Evolutionary conservation across 2,888 invertebrate genomes (phyloP).

Genomic region (Lycophotia porphyrea): DNA sequence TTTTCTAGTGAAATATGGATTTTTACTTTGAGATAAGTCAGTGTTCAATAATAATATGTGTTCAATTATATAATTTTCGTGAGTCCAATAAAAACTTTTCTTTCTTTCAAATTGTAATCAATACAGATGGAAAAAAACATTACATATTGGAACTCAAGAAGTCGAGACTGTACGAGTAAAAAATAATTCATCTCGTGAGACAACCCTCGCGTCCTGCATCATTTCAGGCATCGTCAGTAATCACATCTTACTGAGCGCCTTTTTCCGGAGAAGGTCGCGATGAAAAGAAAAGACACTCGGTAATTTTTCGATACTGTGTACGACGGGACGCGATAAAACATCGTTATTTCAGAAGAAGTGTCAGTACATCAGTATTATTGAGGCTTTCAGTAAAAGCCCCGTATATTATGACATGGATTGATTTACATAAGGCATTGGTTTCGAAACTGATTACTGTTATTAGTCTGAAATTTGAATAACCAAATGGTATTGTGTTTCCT

Average conservation of each 20-base stretch:
- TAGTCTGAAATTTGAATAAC: slow-evolving; percentile 7
- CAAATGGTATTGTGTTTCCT: slow-evolving; percentile 25
- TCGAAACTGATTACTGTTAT: slow-evolving; percentile 16
- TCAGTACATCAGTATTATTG: not conserved
- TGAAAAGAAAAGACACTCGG: slow-evolving; percentile 17
- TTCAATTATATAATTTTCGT: not conserved
- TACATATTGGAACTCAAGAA: too few species aligned
- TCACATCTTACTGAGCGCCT: slow-evolving; percentile 28
- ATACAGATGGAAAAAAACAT: not conserved
- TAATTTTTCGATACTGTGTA: slow-evolving; percentile 29
- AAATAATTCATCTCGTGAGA: slow-evolving; percentile 12
- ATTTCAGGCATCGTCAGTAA: slow-evolving; percentile 18
- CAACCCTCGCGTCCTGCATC: not conserved
- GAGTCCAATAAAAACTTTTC: not conserved
- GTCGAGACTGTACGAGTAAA: slow-evolving; percentile 1
- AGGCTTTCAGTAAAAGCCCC: not conserved
- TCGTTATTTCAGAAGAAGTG: slow-evolving; percentile 12
- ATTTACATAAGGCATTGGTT: slow-evolving; percentile 2
- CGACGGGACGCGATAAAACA: slow-evolving; percentile 12
- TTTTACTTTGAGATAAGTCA: not conserved
- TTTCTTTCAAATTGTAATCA: not conserved
- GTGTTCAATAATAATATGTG: not conserved
- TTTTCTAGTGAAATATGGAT: not conserved
- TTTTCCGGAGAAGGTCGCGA: slow-evolving; percentile 4
- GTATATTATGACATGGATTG: not conserved